Base-by-base conservation (phyloP, 2,113 vertebrate genomes). In the Rhinoptilus africanus region DNA sequence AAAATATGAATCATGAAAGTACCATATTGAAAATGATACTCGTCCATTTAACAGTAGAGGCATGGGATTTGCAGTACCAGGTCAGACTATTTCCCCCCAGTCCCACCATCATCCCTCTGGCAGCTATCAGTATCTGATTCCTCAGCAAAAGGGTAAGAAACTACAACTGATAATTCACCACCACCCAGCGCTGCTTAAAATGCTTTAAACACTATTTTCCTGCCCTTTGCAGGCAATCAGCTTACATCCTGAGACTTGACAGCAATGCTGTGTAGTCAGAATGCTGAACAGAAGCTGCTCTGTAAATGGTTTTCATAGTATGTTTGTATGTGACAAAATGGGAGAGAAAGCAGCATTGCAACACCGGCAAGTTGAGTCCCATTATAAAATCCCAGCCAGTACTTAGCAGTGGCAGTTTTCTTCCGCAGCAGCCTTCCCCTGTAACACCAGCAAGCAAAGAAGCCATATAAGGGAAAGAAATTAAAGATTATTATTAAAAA, bases 251-350 rank as follows among this genome's bases (percentile, higher is more conserved):
- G 4, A 93, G 45, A 41, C 76, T 93, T 87, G 79, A 87, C 84
- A 97, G 94, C 89, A 93, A 71, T 73, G 85, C 59, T 79, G 41
- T n/a, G 60, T 34, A 97, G 51, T 82, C 57, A 83, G 83, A 97
- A 92, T 79, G 41, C 50, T 88, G 90, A 94, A 74, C 48, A 84
- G 78, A 86, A 91, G 68, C 66, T 66, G 10, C 41, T 48, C 62
- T 63, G 66, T 41, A 87, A 77, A 90, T 75, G 67, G 63, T 60
- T 93, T 94, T 92, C 83, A 77, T 53, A 85, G 67, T 30, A 45
- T 37, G 45, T 63, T 87, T 92, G 50, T 53, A 68, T 84, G 74
- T 80, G 74, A 92, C 83, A 96, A 92, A 72, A 91, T 56, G 50
- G 60, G 71, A 96, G 72, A 91, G 41, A 85, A 93, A 93, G 67